Percentiles rank a stretch among this genome's conserved stretches.
These are phyloP conservation scores for Amazonetta brasiliensis DNA, from an alignment of 2,797 vertebrate species.

Conservation along the genomic window DNA sequence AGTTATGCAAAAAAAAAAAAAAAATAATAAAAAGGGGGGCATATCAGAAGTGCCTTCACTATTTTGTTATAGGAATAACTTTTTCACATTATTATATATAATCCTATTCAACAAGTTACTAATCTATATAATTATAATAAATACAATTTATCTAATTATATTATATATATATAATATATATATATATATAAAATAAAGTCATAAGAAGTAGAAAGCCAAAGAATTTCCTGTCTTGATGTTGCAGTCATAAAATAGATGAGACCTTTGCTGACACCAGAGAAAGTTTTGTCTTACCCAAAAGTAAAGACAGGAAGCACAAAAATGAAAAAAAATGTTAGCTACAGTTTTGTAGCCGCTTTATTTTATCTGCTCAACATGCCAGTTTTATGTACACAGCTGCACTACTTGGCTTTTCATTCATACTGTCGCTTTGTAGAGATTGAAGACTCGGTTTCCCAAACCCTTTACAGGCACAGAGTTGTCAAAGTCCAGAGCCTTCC, in stretches of 20 bases:
- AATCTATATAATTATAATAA: too few species aligned
- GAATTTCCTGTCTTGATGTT: neutral
- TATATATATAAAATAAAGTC: too few species aligned
- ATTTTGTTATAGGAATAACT: neutral
- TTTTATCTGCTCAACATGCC: neutral
- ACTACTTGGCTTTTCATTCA: neutral
- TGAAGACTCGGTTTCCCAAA: neutral
- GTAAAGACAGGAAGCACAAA: neutral
- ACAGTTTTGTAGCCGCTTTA: neutral
- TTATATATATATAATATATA: too few species aligned
- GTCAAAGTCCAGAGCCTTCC: accelerated
- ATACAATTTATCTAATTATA: too few species aligned
- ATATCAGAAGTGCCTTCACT: neutral
- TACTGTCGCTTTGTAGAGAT: neutral
- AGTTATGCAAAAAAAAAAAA: neutral
- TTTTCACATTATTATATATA: neutral
- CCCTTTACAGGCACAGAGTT: neutral
- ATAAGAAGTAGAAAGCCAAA: neutral
- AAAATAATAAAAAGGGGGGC: neutral
- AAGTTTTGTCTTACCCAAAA: neutral
- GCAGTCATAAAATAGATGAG: accelerated
- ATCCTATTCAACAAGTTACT: too few species aligned
- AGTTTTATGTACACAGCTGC: neutral
- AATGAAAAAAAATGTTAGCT: neutral
- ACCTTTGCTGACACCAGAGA: neutral